phyloP scores from a whole-genome alignment of 2,113 vertebrate genomes.

The Saguinus midas region DNA sequence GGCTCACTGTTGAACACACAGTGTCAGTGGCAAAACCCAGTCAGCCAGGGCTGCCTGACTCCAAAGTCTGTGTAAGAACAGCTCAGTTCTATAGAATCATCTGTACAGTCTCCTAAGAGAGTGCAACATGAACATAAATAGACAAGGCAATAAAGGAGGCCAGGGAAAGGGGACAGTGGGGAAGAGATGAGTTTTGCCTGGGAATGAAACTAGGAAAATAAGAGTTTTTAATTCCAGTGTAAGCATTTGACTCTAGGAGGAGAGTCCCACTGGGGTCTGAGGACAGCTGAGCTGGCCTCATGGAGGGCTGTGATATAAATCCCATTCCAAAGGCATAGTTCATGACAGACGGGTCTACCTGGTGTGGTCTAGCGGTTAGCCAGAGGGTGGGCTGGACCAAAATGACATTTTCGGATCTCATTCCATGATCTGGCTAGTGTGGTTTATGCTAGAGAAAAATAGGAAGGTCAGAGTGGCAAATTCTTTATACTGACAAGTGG shows the following conservation, averaged over 20 bases:
- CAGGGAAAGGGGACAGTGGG: fast-evolving
- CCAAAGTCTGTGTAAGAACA: not conserved
- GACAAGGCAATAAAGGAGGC: not conserved
- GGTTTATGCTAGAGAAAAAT: not conserved
- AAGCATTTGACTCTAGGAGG: not conserved
- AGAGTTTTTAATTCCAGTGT: not conserved
- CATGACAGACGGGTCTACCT: not conserved
- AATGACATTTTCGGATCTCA: not conserved
- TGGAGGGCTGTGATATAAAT: not conserved
- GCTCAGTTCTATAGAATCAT: not conserved
- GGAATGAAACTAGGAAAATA: not conserved
- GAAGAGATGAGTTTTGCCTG: not conserved
- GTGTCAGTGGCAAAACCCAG: not conserved
- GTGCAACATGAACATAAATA: not conserved
- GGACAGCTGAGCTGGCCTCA: not conserved
- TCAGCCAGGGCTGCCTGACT: not conserved
- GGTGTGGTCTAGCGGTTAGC: not conserved
- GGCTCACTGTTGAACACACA: not conserved
- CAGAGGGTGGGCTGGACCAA: not conserved
- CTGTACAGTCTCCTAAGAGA: not conserved
- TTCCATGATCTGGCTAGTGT: not conserved
- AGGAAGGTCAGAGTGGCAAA: not conserved
- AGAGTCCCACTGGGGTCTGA: not conserved
- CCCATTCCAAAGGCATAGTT: not conserved
- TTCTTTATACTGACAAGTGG: not conserved